Percentiles rank a stretch among this genome's conserved stretches.
Evolutionary conservation across 2,113 vertebrate species (phyloP).

Genomic region (Nothobranchius kuhntae): DNA sequence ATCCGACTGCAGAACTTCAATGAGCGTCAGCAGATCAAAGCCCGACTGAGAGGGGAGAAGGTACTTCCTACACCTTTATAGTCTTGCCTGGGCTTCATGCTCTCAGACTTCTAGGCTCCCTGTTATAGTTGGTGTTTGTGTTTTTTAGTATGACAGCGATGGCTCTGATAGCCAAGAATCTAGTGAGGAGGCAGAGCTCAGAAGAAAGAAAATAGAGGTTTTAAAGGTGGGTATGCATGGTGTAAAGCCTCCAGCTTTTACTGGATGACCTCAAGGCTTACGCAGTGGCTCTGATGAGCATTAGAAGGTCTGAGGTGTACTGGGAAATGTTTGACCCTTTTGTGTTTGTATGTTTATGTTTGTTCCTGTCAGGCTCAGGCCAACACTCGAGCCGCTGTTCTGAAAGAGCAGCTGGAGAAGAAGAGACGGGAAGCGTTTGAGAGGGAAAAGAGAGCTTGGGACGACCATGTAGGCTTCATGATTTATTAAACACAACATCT

Average conservation of each 20-base stretch:
- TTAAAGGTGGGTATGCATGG: constrained; percentile 82
- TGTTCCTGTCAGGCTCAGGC: constrained; percentile 83
- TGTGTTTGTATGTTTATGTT: not conserved
- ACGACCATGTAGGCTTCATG: constrained; percentile 87
- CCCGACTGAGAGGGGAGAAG: constrained; percentile 93
- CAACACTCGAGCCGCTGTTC: constrained; percentile 86
- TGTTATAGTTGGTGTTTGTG: constrained; percentile 3
- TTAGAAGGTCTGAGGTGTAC: not conserved
- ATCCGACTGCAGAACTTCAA: constrained; percentile 98
- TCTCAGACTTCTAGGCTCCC: not conserved
- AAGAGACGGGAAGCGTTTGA: constrained; percentile 93
- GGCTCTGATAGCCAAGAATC: constrained; percentile 85
- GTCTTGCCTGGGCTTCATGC: not conserved
- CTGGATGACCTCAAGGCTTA: not conserved
- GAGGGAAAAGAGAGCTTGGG: constrained; percentile 91
- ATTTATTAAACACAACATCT: not conserved
- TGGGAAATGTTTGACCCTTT: not conserved
- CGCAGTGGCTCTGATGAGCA: not conserved
- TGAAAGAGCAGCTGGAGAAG: constrained; percentile 92
- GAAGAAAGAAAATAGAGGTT: constrained; percentile 88
- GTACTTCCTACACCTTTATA: constrained; percentile 60
- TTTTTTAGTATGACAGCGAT: constrained; percentile 76
- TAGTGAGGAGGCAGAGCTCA: constrained; percentile 84
- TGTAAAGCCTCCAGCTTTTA: not conserved
- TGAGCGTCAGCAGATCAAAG: constrained; percentile 96